phyloP scores from a whole-genome alignment of 2,888 invertebrate genomes.

The Yponomeuta plumbellus region DNA sequence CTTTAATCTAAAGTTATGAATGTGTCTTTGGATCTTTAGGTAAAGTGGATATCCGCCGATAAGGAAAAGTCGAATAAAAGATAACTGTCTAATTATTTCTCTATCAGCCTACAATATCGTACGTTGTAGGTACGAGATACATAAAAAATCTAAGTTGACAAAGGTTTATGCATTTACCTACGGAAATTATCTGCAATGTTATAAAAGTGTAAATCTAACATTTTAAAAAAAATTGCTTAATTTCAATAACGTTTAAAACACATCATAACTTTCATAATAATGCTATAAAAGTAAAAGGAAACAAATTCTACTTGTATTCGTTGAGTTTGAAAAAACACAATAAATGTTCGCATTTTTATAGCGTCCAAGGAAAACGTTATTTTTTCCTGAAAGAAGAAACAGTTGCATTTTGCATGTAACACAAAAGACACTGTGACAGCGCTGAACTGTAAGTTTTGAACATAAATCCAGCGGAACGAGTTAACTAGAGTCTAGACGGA shows the following conservation, averaged over 20 bases:
- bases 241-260: constrained; percentile 14
- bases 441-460: constrained; percentile 25
- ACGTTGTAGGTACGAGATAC: too few relatives aligned
- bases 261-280: not conserved
- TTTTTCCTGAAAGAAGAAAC: constrained; percentile 8
- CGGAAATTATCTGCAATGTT: not conserved
- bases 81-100: not conserved
- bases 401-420: constrained; percentile 43
- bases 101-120: not conserved
- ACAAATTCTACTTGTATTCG: not conserved
- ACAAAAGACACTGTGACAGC: constrained; percentile 33
- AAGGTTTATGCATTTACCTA: too few relatives aligned
- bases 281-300: not conserved
- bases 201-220: too few relatives aligned
- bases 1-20: not conserved
- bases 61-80: too few relatives aligned
- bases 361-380: not conserved
- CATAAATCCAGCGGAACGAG: constrained; percentile 61
- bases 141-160: too few relatives aligned
- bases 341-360: not conserved
- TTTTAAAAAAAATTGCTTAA: too few relatives aligned
- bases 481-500: constrained; percentile 49
- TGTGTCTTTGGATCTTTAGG: not conserved
- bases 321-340: not conserved
- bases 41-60: too few relatives aligned